A percentile compares a stretch with the other conserved stretches of the same genome.
phyloP scores from a whole-genome alignment of 2,888 invertebrate species.

The Coelinius sp. region DNA sequence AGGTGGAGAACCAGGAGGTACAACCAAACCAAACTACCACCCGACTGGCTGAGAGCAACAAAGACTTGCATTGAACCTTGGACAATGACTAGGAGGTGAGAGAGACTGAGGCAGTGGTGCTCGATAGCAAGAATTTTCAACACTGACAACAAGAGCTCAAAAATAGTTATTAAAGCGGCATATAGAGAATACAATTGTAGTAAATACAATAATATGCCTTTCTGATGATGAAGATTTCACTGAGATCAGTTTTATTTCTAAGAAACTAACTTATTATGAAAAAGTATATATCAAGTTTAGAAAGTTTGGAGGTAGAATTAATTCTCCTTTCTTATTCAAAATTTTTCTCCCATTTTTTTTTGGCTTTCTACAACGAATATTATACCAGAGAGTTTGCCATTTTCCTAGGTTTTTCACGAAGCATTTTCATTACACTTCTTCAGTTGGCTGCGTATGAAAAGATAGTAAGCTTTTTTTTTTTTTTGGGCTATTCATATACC shows the following conservation, averaged over 20 bases:
- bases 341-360: background rate
- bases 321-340: background rate
- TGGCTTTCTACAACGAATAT: conserved; percentile 7
- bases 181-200: background rate
- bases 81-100: conserved; percentile 39
- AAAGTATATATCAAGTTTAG: background rate
- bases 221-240: conserved; percentile 14
- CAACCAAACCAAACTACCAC: conserved; percentile 17
- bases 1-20: background rate
- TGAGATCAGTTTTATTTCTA: background rate
- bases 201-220: background rate
- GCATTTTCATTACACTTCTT: background rate
- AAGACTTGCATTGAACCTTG: conserved; percentile 41
- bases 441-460: background rate
- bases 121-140: conserved; percentile 15
- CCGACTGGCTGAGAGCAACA: conserved; percentile 36
- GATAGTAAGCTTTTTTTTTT: too few relatives aligned
- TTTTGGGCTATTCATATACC: too few relatives aligned
- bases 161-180: background rate
- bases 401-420: background rate
- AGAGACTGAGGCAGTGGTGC: conserved; percentile 18
- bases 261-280: background rate
- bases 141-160: conserved; percentile 20
- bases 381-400: background rate
- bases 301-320: background rate